A percentile compares a stretch with the other conserved stretches of the same genome.
These are phyloP conservation scores for Ailuropoda melanoleuca DNA, from an alignment of 2,113 vertebrate genomes.

Conservation along the genomic window DNA sequence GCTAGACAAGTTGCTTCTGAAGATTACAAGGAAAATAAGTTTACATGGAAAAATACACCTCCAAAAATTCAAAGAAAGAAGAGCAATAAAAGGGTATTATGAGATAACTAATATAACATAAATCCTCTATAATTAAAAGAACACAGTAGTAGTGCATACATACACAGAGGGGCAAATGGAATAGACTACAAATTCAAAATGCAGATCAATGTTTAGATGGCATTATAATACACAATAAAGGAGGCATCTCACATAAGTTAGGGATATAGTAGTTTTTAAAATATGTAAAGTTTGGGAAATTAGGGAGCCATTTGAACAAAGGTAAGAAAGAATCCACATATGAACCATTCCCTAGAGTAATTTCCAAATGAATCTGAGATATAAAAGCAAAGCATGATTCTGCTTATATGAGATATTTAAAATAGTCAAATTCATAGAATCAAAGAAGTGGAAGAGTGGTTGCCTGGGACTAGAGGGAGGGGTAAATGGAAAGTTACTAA, in stretches of 20 bases:
- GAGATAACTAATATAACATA: neutral
- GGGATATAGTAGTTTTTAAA: neutral
- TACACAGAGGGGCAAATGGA: neutral
- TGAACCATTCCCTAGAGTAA: neutral
- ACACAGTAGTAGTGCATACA: neutral
- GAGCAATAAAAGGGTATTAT: neutral
- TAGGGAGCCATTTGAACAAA: neutral
- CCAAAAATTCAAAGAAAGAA: neutral
- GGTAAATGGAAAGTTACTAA: neutral
- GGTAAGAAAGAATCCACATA: neutral
- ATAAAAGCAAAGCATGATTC: neutral
- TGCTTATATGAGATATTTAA: neutral
- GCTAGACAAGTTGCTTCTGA: neutral
- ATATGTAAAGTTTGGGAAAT: neutral
- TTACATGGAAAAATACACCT: neutral
- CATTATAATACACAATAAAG: neutral
- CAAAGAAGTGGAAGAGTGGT: neutral
- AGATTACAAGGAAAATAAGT: neutral
- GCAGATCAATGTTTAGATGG: too few relatives aligned
- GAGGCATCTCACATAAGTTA: neutral
- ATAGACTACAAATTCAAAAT: neutral
- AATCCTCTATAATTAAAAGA: neutral
- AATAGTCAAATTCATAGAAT: neutral
- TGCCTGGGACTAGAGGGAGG: neutral
- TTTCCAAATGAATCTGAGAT: neutral